Evolutionary conservation across 2,113 vertebrate species (phyloP).

Genomic region (Chionomys nivalis): DNA sequence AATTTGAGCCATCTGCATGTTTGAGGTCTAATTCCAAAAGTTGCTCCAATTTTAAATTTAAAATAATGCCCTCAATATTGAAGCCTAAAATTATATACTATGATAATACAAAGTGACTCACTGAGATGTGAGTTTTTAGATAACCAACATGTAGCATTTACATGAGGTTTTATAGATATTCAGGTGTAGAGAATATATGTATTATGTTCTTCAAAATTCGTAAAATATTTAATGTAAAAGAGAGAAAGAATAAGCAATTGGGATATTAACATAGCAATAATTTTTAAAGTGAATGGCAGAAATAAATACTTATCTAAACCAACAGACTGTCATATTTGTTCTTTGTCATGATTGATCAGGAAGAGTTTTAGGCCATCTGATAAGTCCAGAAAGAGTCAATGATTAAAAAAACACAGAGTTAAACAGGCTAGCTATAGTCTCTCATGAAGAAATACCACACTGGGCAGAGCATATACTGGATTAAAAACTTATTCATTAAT

Average conservation of each 20-base stretch:
- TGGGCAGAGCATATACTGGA: background rate
- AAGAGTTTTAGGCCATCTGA: background rate
- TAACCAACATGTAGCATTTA: background rate
- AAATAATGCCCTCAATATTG: background rate
- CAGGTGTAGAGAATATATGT: background rate
- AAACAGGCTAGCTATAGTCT: background rate
- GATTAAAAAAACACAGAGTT: background rate
- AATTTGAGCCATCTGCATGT: background rate
- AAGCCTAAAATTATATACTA: background rate
- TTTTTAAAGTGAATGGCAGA: background rate
- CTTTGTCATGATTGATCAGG: background rate
- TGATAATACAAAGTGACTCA: background rate
- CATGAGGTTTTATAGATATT: background rate
- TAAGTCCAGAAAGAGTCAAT: background rate
- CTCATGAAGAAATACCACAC: background rate
- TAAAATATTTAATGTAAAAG: background rate
- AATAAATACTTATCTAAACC: background rate
- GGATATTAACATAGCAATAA: background rate
- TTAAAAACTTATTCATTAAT: background rate
- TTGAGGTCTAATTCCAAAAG: conserved; percentile 26
- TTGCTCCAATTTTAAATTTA: background rate
- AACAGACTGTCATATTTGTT: background rate
- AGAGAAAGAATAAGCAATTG: background rate
- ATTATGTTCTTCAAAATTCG: background rate
- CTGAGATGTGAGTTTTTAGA: background rate